These are phyloP conservation scores for Pasiphila rectangulata DNA, from an alignment of 2,888 invertebrate genomes.

Conservation along the genomic window DNA sequence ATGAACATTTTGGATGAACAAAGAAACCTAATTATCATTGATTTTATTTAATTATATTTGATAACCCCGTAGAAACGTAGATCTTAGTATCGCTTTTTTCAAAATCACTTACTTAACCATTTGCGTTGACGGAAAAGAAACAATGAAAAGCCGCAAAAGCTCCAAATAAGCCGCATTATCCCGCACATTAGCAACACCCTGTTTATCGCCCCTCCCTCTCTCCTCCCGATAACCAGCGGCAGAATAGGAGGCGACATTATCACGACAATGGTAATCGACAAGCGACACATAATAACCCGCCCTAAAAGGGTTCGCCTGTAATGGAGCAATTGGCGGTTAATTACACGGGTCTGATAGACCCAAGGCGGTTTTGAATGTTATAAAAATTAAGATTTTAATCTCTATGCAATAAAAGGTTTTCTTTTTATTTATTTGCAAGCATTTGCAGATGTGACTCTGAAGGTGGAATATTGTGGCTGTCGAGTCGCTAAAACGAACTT, in stretches of 20 bases:
- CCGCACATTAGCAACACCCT: conserved; percentile 13
- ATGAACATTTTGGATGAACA: too few relatives aligned
- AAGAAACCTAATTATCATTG: too few relatives aligned
- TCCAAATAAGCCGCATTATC: not conserved
- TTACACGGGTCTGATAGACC: conserved; percentile 38
- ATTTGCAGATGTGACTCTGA: not conserved
- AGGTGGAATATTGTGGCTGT: too few relatives aligned
- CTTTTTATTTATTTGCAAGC: not conserved
- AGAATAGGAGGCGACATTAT: conserved; percentile 38
- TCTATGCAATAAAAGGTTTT: not conserved
- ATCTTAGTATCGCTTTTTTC: too few relatives aligned
- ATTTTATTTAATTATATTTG: too few relatives aligned
- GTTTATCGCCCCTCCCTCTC: conserved; percentile 6
- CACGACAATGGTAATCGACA: conserved; percentile 55
- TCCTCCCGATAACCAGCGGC: conserved; percentile 35
- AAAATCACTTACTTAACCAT: not conserved
- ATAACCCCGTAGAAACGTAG: too few relatives aligned
- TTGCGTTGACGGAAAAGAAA: not conserved
- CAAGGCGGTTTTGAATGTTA: conserved; percentile 7
- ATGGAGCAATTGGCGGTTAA: conserved; percentile 62
- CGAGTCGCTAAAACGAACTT: too few relatives aligned
- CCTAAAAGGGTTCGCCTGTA: conserved; percentile 54
- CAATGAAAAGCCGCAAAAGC: too few relatives aligned
- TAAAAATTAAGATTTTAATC: conserved; percentile 1
- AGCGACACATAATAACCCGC: conserved; percentile 53